These are phyloP conservation scores for Corythornis madagascariensis DNA, from an alignment of 2,113 vertebrate species.

Conservation along the genomic window DNA sequence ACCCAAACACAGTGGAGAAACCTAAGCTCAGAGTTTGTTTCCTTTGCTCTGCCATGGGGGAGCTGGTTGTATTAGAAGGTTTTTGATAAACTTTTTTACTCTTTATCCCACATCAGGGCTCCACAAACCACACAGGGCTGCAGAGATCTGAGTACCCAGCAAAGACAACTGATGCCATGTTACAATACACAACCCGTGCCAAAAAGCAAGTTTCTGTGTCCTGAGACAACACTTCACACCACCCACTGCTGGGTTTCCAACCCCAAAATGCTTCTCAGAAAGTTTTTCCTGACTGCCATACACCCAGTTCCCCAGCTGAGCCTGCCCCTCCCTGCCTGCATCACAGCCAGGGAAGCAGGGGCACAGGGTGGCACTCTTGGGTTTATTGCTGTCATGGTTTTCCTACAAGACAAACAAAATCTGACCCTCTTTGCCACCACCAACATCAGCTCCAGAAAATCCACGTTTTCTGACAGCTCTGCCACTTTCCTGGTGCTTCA, in stretches of 20 bases:
- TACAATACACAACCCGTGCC: neutral
- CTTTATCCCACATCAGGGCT: neutral
- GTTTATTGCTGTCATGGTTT: neutral
- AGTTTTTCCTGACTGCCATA: neutral
- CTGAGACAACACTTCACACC: neutral
- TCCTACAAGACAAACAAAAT: neutral
- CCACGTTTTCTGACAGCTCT: neutral
- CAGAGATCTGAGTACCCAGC: neutral
- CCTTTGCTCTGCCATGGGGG: neutral
- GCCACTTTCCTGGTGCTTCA: neutral
- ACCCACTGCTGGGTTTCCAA: neutral
- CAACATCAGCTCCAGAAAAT: neutral
- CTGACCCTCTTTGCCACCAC: neutral
- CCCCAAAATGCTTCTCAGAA: neutral
- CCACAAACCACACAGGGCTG: neutral
- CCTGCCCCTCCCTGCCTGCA: neutral
- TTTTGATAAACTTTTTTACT: neutral
- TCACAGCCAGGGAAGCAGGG: neutral
- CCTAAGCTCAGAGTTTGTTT: neutral
- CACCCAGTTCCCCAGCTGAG: neutral
- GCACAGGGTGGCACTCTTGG: neutral
- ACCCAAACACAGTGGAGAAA: neutral
- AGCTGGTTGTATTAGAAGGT: neutral
- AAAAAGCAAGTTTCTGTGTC: neutral
- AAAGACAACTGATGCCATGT: neutral